phyloP scores from a whole-genome alignment of 1,140 invertebrate species.

The Drosophila rhopaloa region DNA sequence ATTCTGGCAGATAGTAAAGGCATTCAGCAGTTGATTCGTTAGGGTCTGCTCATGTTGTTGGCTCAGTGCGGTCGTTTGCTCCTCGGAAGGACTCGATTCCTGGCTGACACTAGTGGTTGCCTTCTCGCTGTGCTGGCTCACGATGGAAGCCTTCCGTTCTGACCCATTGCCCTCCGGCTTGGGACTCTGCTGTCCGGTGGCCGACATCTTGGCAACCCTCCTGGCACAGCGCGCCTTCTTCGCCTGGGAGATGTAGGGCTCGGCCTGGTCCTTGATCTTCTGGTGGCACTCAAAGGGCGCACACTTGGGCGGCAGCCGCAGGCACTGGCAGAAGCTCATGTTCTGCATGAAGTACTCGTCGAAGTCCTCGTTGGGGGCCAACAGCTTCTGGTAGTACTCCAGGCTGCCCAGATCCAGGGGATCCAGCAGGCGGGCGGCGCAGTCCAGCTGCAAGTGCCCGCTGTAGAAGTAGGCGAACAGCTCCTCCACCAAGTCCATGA shows the following conservation, averaged over 20 bases:
- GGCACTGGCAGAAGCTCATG: constrained; percentile 65
- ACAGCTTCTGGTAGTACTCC: constrained; percentile 47
- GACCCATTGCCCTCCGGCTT: background rate
- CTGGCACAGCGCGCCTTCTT: constrained; percentile 9
- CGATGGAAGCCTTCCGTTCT: background rate
- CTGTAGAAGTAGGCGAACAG: constrained; percentile 66
- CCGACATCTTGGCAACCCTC: constrained; percentile 1
- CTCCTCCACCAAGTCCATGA: constrained; percentile 62
- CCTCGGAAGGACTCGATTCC: background rate
- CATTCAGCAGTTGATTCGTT: background rate
- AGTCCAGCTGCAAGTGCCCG: constrained; percentile 54
- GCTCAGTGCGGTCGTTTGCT: background rate
- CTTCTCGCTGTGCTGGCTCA: background rate
- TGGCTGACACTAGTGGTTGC: background rate
- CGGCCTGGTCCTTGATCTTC: constrained; percentile 1
- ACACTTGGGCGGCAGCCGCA: constrained; percentile 27
- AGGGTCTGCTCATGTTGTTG: background rate
- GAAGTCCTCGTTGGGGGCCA: constrained; percentile 65
- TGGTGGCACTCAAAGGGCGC: background rate
- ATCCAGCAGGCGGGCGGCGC: constrained; percentile 51
- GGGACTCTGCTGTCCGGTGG: background rate
- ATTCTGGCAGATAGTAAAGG: background rate
- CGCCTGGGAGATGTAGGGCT: constrained; percentile 3
- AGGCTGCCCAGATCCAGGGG: constrained; percentile 48
- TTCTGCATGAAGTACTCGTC: constrained; percentile 65